phyloP scores from a whole-genome alignment of 2,888 invertebrate genomes.

The Podotricha telesiphe region DNA sequence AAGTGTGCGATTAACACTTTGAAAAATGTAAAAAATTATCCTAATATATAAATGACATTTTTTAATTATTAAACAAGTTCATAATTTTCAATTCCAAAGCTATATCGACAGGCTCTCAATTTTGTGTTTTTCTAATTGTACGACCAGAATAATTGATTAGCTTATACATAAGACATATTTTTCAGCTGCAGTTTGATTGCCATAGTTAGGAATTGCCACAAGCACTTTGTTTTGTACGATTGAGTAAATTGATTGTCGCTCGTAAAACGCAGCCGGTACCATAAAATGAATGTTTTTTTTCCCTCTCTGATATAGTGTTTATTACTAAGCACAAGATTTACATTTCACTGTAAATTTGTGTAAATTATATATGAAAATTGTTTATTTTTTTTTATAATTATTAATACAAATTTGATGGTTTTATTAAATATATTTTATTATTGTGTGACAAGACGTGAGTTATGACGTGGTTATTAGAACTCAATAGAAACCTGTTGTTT shows the following conservation, averaged over 20 bases:
- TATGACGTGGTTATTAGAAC: conserved; percentile 9
- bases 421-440: background rate
- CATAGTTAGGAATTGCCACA: conserved; percentile 42
- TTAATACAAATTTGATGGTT: too few species aligned
- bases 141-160: background rate
- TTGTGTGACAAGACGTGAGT: background rate
- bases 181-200: conserved; percentile 25
- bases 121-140: background rate
- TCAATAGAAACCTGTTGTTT: conserved; percentile 35
- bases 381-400: too few species aligned
- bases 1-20: too few species aligned
- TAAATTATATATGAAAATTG: background rate
- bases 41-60: too few species aligned
- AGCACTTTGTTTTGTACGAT: conserved; percentile 42
- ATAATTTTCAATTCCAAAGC: too few species aligned
- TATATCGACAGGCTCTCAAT: background rate
- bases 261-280: conserved; percentile 52
- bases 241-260: conserved; percentile 56
- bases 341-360: background rate
- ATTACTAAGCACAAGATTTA: background rate
- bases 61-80: too few species aligned
- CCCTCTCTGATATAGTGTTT: background rate
- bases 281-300: conserved; percentile 30
- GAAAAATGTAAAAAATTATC: too few species aligned
- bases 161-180: background rate